Evolutionary conservation across 2,888 invertebrate genomes (phyloP), one percentile per base, ranked within the genome.

Genomic region (Leptinotarsa peninsularis): DNA sequence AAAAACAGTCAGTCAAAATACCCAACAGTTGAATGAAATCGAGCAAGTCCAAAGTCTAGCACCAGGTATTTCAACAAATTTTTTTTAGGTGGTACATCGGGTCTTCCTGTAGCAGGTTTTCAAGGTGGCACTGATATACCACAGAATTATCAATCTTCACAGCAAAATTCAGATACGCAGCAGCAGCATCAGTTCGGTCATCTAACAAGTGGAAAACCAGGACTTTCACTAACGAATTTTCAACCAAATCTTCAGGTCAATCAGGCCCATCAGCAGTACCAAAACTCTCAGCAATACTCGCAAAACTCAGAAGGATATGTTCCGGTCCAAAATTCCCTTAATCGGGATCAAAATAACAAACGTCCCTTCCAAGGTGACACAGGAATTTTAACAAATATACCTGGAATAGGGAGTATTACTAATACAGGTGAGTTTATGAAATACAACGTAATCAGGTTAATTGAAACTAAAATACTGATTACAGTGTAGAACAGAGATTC

Each of bases 401-500:
- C 63, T 3, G 63, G 43, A 27, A 33, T 63, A 18, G 63, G 43
- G 7, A n/a, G 5, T 33, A 63, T 63, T 2, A 63, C 63, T 2
- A 63, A 63, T 10, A 33, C 63, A 43, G 63, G 63, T 63, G 63
- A 63, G 63, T 33, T 58, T n/a, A 52, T 52, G 14, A 52, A 52
- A 52, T 17, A 17, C 4, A 52, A 52, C n/a, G n/a, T 4, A 17
- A 52, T 52, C 3, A 14, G 5, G 4, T 43, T 3, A 43, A 33
- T 33, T 33, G 33, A 33, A 33, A 43, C 43, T 43, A 10, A 43
- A 15, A 52, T 52, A 52, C n/a, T n/a, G 52, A 15, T 13, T 52
- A n/a, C 4, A 4, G 3, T 43, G 3, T 43, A 43, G 43, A 43
- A 10, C 43, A 43, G 43, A 43, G 10, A 3, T 43, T 3, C 2